phyloP scores from a whole-genome alignment of 1,140 invertebrate species.

The Aphidius gifuensis region DNA sequence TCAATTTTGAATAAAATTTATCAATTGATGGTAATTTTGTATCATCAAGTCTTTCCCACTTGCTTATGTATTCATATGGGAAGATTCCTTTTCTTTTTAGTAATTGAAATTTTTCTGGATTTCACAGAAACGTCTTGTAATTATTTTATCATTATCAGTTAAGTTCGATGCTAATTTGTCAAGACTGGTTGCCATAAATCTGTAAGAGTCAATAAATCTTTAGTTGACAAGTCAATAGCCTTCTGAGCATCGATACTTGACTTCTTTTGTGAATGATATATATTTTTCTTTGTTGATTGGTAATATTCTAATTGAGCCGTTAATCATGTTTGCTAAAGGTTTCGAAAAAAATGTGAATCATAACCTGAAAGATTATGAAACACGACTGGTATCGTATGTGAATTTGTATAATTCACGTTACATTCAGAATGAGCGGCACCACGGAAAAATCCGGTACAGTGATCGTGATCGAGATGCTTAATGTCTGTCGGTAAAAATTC shows the following conservation, averaged over 20 bases:
- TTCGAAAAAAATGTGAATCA: constrained; percentile 18
- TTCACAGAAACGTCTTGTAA: no score
- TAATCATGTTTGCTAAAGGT: no score
- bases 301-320: no score
- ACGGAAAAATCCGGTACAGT: constrained; percentile 31
- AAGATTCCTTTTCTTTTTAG: constrained; percentile 21
- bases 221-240: no score
- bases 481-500: constrained; percentile 7
- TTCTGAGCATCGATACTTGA: no score
- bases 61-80: constrained; percentile 38
- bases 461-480: constrained; percentile 38
- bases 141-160: no score
- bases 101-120: neutral
- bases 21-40: constrained; percentile 36
- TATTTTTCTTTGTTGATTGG: no score
- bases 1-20: neutral
- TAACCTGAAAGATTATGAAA: constrained; percentile 28
- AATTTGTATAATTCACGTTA: constrained; percentile 20
- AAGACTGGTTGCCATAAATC: no score
- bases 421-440: constrained; percentile 18
- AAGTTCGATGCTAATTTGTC: no score
- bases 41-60: constrained; percentile 31
- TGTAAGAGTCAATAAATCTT: no score
- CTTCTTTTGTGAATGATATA: no score
- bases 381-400: constrained; percentile 23